Percentiles rank a stretch among this genome's conserved stretches.
Evolutionary conservation across 2,888 invertebrate species (phyloP).

Genomic region (Coenonympha arcania): DNA sequence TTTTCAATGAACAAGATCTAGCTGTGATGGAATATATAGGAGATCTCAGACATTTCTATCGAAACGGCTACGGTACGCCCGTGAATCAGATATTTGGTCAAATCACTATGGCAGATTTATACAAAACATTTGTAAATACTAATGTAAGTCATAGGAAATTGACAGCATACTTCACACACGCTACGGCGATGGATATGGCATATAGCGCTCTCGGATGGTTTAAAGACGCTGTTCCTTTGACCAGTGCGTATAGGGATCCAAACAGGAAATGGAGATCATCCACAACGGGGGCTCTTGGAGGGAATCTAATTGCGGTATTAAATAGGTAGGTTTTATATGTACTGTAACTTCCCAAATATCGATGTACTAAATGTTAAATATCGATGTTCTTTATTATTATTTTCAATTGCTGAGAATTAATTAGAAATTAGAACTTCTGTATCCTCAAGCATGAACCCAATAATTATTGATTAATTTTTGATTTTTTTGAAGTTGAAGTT

Average conservation of each 20-base stretch:
- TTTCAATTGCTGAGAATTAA: too few species aligned
- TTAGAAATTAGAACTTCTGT: too few species aligned
- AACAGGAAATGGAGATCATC: slow-evolving; percentile 80
- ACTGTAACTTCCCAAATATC: too few species aligned
- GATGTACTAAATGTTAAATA: too few species aligned
- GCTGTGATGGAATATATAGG: slow-evolving; percentile 81
- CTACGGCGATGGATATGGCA: slow-evolving; percentile 76
- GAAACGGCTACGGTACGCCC: slow-evolving; percentile 56
- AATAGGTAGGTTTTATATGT: slow-evolving; percentile 76
- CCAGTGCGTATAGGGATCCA: slow-evolving; percentile 73
- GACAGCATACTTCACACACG: slow-evolving; percentile 79
- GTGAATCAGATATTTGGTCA: slow-evolving; percentile 78
- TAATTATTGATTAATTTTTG: too few species aligned
- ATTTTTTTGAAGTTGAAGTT: too few species aligned
- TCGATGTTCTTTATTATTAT: too few species aligned
- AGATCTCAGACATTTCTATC: slow-evolving; percentile 82
- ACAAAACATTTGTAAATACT: slow-evolving; percentile 63
- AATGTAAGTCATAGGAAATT: slow-evolving; percentile 61
- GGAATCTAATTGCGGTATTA: slow-evolving; percentile 81
- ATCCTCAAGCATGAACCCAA: too few species aligned
- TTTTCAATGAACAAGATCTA: slow-evolving; percentile 81
- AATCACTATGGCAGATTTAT: slow-evolving; percentile 78
- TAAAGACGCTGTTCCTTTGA: slow-evolving; percentile 74
- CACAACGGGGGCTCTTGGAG: slow-evolving; percentile 77
- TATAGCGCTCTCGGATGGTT: slow-evolving; percentile 78